Base-by-base conservation (phyloP, 2,797 vertebrate species). In the Alauda arvensis region DNA sequence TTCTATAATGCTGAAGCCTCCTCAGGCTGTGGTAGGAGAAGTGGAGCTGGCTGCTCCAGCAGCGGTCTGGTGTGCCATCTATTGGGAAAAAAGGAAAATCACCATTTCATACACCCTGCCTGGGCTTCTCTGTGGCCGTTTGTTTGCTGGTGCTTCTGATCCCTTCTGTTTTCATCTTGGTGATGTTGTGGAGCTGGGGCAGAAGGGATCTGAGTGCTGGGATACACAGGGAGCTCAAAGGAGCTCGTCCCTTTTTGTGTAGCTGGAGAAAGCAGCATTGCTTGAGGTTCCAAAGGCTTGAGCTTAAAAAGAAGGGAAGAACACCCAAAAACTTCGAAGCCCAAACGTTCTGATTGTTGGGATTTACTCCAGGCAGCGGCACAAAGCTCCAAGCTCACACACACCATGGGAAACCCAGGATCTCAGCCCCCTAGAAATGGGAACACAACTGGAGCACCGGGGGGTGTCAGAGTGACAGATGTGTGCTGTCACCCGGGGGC, bases 41-140 rank as follows among this genome's bases (percentile, higher is more conserved):
- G 43, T 33, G 70, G 51, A 61, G 45, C 23, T 6, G 52, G 52
- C 83, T 62, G 42, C 72, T 91, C 53, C 72, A 94, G 76, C 74
- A 94, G 77, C 25, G 95, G 96, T 97, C 95, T 97, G 80, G 95
- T 96, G 94, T 96, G 97, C 97, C 96, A 96, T 96, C 96, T 97
- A 77, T 96, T 96, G 96, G 96, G 96, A 81, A 82, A 76, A 91
- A 53, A 60, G 43, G 87, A 89, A 96, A 96, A 96, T 87, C 83
- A 93, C 94, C 89, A 15, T n/a, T 63, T 68, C 21, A 17, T 15
- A 2, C 10, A 6, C 56, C 78, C 85, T 84, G 74, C 45, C 82
- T 70, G 75, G 62, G 31, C 61, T 51, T 61, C n/a, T 4, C 78
- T 20, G 3, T 2, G 46, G 42, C 70, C 63, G 40, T 51, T 57